Evolutionary conservation across 2,113 vertebrate species (phyloP), one percentile per base, ranked within the genome.

Genomic region (Corythaeola cristata): DNA sequence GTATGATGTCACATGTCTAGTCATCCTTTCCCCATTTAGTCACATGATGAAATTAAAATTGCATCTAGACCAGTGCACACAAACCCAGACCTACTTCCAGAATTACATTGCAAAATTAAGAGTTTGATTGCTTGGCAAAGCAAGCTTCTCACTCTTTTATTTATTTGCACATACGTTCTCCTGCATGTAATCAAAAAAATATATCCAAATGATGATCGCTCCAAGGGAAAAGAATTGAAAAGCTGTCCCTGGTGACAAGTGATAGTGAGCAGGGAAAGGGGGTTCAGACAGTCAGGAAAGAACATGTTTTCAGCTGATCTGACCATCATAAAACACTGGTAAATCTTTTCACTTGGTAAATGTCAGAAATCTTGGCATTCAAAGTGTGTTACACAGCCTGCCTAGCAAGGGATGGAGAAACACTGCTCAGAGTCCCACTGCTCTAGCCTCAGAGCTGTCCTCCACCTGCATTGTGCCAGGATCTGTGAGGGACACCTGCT

Each of bases 41-140:
- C 53, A 87, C 49, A 89, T 18, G 21, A 50, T 94, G 87, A 93
- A 98, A 95, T 56, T 83, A 97, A 85, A 90, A 96, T 64, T 50
- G 5, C 28, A 53, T 59, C 52, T 41, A 90, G 44, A 94, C 28
- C 28, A 50, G 15, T 7, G 28, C 24, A 82, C 39, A n/a, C 16
- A 95, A 95, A 89, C 6, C 5, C 27, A 74, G 19, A 47, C 18
- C 33, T 80, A 77, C 64, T 67, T 71, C 68, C 50, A 89, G 78
- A 96, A 86, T 76, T 37, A 63, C 21, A 47, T 1, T 80, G 67
- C 60, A 89, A 91, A 86, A 59, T 80, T 86, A 86, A 60, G 39
- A 69, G 32, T 71, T 62, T 33, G 85, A 78, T 64, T 58, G 56
- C 32, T 52, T 19, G 15, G 15, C 68, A 86, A 93, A 88, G 28